Conservation (phyloP, 2,797 vertebrate species). For the Dendrocincla fuliginosa region DNA sequence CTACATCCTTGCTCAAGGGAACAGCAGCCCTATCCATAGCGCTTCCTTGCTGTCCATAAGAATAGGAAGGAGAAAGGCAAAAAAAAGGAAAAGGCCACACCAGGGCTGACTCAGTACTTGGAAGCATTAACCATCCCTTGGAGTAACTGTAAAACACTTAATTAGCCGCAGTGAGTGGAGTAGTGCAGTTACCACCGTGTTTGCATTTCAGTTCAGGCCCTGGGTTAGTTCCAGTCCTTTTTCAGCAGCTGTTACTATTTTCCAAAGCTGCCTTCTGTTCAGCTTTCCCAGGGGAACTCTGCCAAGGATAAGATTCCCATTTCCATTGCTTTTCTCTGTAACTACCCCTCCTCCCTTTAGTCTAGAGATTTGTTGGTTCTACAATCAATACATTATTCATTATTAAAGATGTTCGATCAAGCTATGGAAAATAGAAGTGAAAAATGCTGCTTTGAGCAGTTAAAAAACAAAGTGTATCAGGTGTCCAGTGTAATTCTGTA, state of each 20-base stretch:
- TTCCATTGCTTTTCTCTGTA: constrained; percentile 14
- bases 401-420: background rate
- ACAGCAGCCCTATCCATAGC: background rate
- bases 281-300: constrained; percentile 49
- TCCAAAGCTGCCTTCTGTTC: constrained; percentile 62
- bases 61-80: background rate
- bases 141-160: background rate
- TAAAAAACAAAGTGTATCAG: background rate
- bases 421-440: background rate
- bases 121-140: background rate
- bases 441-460: background rate
- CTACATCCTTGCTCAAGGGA: background rate
- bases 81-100: background rate
- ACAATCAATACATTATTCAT: background rate
- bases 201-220: background rate
- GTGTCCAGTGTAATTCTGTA: background rate
- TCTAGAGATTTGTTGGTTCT: background rate
- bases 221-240: constrained; percentile 62
- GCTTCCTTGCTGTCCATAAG: background rate
- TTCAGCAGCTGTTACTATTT: constrained; percentile 61
- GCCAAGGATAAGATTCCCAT: constrained; percentile 51
- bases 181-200: background rate
- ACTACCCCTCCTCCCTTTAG: background rate
- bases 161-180: background rate
- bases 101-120: background rate